These are phyloP conservation scores for Acrocephalus kingi DNA, from an alignment of 2,113 vertebrate genomes.

Conservation along the genomic window DNA sequence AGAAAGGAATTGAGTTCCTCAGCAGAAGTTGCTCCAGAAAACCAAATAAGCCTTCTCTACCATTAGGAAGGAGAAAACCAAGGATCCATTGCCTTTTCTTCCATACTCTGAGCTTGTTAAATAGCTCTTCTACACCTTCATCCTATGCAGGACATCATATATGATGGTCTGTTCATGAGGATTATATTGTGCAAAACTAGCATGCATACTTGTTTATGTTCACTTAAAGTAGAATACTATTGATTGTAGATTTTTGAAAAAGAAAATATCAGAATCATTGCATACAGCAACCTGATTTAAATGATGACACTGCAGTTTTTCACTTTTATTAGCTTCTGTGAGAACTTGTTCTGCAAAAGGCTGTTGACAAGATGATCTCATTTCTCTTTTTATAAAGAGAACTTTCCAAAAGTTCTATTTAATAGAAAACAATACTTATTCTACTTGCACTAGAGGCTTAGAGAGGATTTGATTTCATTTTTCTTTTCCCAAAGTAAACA, in stretches of 20 bases:
- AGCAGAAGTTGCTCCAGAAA: background rate
- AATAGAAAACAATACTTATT: background rate
- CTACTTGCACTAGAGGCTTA: background rate
- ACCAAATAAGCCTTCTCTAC: background rate
- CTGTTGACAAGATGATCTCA: background rate
- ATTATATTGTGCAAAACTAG: background rate
- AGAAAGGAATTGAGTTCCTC: background rate
- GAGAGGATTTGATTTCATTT: background rate
- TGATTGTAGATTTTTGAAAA: background rate
- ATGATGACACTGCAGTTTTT: background rate
- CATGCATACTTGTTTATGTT: background rate
- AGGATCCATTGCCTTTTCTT: background rate
- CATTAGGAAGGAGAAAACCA: background rate
- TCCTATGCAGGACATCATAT: background rate
- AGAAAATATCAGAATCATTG: background rate
- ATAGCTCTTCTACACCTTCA: background rate
- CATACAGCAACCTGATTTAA: background rate
- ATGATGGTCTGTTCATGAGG: background rate
- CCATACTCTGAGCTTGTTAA: background rate
- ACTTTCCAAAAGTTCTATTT: background rate
- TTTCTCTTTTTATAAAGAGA: background rate
- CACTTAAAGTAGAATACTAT: background rate
- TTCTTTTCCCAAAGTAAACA: background rate
- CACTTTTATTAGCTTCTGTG: background rate
- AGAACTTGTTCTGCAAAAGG: background rate